Evolutionary conservation across 2,888 invertebrate species (phyloP).

Genomic region (Cryptocheilus praepositus): DNA sequence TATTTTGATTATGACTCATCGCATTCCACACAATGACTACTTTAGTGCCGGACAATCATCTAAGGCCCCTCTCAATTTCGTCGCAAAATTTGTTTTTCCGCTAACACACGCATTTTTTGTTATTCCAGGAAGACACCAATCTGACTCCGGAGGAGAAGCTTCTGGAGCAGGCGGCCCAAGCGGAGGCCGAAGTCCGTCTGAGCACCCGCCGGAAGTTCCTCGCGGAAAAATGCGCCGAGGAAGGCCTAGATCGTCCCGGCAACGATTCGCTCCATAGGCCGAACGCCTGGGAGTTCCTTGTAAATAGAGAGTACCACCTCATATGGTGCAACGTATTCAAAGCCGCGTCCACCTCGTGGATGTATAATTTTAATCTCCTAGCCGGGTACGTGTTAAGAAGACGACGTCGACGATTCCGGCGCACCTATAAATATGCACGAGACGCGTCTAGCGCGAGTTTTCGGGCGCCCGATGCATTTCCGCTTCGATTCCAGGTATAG

Average conservation of each 20-base stretch:
- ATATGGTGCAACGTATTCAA: constrained; percentile 89
- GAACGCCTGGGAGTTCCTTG: constrained; percentile 90
- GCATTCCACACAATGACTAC: no score
- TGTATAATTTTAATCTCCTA: constrained; percentile 92
- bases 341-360: constrained; percentile 92
- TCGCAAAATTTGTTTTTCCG: no score
- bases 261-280: constrained; percentile 81
- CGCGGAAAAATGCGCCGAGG: constrained; percentile 78
- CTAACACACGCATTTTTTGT: no score
- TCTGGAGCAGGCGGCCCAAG: constrained; percentile 76
- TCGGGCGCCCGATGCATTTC: not conserved
- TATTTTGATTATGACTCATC: no score
- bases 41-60: no score
- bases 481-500: constrained; percentile 77
- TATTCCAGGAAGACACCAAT: constrained; percentile 62
- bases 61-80: no score
- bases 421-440: not conserved
- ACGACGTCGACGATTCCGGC: no score
- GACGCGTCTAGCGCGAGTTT: not conserved
- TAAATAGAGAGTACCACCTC: constrained; percentile 86
- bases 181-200: constrained; percentile 80
- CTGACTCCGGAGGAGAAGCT: constrained; percentile 68
- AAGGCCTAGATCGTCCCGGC: constrained; percentile 79
- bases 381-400: constrained; percentile 81
- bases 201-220: constrained; percentile 78